Base-by-base conservation (phyloP, 1,140 invertebrate species). In the Drosophila novamexicana region DNA sequence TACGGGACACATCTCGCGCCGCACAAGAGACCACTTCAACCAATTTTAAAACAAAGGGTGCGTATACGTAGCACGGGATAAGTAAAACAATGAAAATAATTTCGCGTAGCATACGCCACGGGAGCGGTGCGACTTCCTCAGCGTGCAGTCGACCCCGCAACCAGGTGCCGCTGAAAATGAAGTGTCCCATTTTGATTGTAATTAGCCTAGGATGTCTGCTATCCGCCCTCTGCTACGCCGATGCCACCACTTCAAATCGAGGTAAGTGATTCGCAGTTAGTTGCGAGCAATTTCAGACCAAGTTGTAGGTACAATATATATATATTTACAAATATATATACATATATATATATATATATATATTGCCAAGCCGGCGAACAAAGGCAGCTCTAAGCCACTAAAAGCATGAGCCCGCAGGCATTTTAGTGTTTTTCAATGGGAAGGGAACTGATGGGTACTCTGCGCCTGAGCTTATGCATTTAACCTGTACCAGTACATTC, bases 171-270 rank as follows among this genome's bases (percentile, higher is more conserved):
- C 39, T 76, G 53, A 86, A 78, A 85, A 91, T 89, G 91, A 90
- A 88, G 88, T 92, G 91, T 78, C 91, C 91, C 80, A 88, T 92
- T 91, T 83, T 92, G 79, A 80, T 92, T 78, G 83, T 92, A 92
- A 92, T 92, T 92, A 92, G 88, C 85, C 82, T 92, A 34, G 90
- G 72, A 69, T 91, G 86, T 66, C 63, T 92, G 71, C 62, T 92
- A 64, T 81, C 86, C 75, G 77, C 81, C 47, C 72, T 77, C 53
- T 68, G 75, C 76, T 40, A 66, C 32, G 88, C 68, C 56, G 80
- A 80, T 76, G 91, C 91, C 72, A 88, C 91, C 77, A 91, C 91
- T 88, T 92, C 91, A 77, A 92, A 91, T 92, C 79, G 91, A 92
- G 91, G 91, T 92, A 92, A 92, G 91, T 80, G 84, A 86, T 86